phyloP scores from a whole-genome alignment of 2,797 vertebrate genomes.

The Chaetophractus vellerosus region DNA sequence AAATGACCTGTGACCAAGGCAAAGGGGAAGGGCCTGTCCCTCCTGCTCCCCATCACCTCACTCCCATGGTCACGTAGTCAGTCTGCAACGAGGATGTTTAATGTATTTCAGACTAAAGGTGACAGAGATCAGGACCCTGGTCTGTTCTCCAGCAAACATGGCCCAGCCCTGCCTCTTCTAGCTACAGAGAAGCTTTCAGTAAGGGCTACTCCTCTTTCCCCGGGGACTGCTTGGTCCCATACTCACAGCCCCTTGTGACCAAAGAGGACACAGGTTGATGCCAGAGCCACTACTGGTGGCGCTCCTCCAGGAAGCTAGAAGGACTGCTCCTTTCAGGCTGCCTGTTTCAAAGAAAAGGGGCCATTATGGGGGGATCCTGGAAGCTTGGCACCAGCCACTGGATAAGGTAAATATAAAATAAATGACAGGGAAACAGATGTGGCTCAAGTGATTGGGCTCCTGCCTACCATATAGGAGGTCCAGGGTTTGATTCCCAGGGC shows the following conservation, averaged over 20 bases:
- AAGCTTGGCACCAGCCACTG: conserved; percentile 24
- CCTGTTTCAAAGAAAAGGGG: conserved; percentile 73
- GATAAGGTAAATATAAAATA: conserved; percentile 64
- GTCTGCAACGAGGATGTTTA: not conserved
- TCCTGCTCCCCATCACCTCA: not conserved
- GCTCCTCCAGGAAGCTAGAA: not conserved
- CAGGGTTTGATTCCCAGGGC: no score
- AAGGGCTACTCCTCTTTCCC: not conserved
- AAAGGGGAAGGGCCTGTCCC: not conserved
- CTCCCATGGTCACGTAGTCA: not conserved
- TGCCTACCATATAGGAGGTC: no score
- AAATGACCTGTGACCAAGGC: not conserved
- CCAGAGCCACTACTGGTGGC: conserved; percentile 12
- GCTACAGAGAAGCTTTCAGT: conserved; percentile 46
- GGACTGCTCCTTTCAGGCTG: conserved; percentile 53
- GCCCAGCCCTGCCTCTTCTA: conserved; percentile 17
- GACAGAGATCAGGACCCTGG: not conserved
- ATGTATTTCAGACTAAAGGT: conserved; percentile 5
- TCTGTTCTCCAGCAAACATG: conserved; percentile 30
- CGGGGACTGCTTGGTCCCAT: not conserved
- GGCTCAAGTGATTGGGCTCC: no score
- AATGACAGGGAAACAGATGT: not conserved
- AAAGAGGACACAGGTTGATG: not conserved
- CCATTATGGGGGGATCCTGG: conserved; percentile 52
- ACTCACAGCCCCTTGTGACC: not conserved